Conservation (phyloP, 2,888 invertebrate genomes). For the Cordilura impudica region DNA sequence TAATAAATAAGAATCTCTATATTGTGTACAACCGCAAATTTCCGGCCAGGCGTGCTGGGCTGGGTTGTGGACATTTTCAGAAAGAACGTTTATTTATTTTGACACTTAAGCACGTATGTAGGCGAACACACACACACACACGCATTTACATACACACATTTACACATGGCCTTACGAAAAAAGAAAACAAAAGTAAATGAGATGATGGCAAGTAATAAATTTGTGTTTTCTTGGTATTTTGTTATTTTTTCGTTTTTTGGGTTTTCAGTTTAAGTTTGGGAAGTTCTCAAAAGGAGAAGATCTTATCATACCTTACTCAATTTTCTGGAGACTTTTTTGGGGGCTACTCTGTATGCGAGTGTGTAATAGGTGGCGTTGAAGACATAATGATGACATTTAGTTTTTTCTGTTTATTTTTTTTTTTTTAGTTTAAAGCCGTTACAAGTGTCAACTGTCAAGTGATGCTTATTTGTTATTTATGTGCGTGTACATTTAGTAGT, state of each 20-base stretch:
- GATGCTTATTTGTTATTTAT: conserved; percentile 39
- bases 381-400: conserved; percentile 32
- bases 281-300: neutral
- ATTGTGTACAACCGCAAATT: conserved; percentile 35
- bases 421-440: conserved; percentile 14
- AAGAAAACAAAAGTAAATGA: neutral
- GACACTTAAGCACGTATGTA: conserved; percentile 53
- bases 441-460: conserved; percentile 40
- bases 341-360: neutral
- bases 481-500: neutral
- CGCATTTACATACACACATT: neutral
- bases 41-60: neutral
- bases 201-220: neutral
- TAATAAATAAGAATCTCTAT: neutral
- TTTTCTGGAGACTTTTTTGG: neutral
- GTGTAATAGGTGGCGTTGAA: neutral
- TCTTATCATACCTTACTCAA: conserved; percentile 24
- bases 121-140: neutral
- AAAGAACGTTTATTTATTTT: conserved; percentile 51
- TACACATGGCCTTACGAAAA: neutral
- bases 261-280: neutral
- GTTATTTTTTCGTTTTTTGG: neutral
- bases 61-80: conserved; percentile 23
- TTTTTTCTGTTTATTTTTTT: conserved; percentile 1
- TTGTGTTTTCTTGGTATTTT: neutral